Base-by-base conservation (phyloP, 2,113 vertebrate species). In the Catagonus wagneri region DNA sequence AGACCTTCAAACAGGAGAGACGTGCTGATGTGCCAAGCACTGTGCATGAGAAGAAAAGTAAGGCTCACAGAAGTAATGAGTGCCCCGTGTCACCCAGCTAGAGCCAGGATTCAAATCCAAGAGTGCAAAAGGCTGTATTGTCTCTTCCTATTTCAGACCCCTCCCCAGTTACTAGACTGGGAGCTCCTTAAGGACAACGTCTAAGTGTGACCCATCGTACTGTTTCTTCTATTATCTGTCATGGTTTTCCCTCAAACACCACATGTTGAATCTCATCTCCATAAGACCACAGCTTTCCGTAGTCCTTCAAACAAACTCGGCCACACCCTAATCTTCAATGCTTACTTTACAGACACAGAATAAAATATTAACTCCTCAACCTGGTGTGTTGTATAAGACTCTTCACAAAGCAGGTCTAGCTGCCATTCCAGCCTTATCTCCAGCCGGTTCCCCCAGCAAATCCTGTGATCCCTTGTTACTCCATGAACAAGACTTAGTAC, bases 381-480 rank as follows among this genome's bases (percentile, higher is more conserved):
- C 11, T 63, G 52, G 11, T 6, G 13, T 54, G 34, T 32, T 79
- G 76, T 13, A 4, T 6, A 54, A 92, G 84, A 71, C 36, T 54
- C 39, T 71, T 81, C 78, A 58, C 66, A 56, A 25, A n/a, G 17
- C n/a, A 36, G 16, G 13, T 29, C 20, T 36, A 25, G 25, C n/a
- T 44, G 36, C 54, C 44, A 1, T 12, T 52, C 52, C 29, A 29
- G 23, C 56, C 65, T 25, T 60, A 50, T n/a, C 5, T 36, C 58
- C 13, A 7, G 32, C 6, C 36, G 11, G 3, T 16, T 25, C 17
- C 6, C 0, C 27, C 8, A 0, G 20, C 44, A 66, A 79, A 34
- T 8, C 44, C 50, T 56, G 13, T 4, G 12, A 29, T 14, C 60
- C 25, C 90, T 36, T 32, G 39, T 22, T 16, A 17, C 20, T 65